These are phyloP conservation scores for Campylomormyrus tamandua DNA, from an alignment of 2,113 vertebrate genomes.

Conservation along the genomic window DNA sequence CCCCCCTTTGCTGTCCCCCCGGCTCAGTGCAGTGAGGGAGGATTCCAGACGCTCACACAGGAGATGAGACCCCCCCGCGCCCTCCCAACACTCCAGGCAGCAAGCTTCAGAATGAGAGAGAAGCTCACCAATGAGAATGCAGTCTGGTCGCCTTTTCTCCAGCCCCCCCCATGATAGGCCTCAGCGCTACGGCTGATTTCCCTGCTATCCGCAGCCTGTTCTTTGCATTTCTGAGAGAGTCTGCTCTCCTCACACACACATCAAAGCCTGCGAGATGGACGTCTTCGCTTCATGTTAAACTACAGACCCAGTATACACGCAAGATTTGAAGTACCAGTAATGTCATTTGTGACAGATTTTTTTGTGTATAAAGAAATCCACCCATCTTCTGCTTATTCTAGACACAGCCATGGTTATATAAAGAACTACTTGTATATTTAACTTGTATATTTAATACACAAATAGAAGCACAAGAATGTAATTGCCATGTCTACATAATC, in stretches of 20 bases:
- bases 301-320: not conserved
- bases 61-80: not conserved
- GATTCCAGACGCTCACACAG: conserved; percentile 33
- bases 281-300: not conserved
- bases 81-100: not conserved
- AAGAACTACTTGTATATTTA: not conserved
- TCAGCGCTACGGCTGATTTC: conserved; percentile 9
- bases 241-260: not conserved
- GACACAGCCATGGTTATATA: not conserved
- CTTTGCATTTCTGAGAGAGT: not conserved
- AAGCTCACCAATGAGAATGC: not conserved
- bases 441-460: not conserved
- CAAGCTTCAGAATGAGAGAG: conserved; percentile 1
- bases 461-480: not conserved
- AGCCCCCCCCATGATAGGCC: not conserved
- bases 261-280: not conserved
- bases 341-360: not conserved
- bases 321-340: not conserved
- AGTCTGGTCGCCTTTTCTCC: not conserved
- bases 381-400: not conserved
- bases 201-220: not conserved
- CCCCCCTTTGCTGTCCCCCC: not conserved
- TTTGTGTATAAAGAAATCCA: not conserved
- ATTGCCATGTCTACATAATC: not conserved
- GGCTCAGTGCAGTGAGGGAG: not conserved